Percentiles rank a stretch among this genome's conserved stretches.
Conservation (phyloP, 2,888 invertebrate species). For the Agelastica alni region DNA sequence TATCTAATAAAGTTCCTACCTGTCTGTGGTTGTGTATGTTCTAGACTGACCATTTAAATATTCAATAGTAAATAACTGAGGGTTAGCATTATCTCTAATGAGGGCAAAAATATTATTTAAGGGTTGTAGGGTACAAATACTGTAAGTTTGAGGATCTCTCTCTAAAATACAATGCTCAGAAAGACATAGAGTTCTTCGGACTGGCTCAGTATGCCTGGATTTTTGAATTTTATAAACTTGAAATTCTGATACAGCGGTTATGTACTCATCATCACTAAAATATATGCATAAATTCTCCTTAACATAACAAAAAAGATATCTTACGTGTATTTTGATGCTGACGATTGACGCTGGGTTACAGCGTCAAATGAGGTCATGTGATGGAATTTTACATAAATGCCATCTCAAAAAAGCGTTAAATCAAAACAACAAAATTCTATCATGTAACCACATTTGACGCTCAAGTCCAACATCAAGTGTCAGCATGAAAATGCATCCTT, state of each 20-base stretch:
- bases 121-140: slow-evolving; percentile 84
- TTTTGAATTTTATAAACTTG: slow-evolving; percentile 90
- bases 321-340: no score
- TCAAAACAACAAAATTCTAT: no score
- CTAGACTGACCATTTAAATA: slow-evolving; percentile 90
- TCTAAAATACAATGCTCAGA: slow-evolving; percentile 96
- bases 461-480: no score
- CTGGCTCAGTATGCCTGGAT: slow-evolving; percentile 79
- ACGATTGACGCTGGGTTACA: no score
- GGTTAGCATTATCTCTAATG: slow-evolving; percentile 85
- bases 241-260: slow-evolving; percentile 97
- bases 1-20: slow-evolving; percentile 61
- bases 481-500: no score
- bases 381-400: no score
- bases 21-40: slow-evolving; percentile 89
- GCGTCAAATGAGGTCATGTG: no score
- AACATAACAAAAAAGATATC: no score
- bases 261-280: slow-evolving; percentile 85
- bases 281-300: background rate
- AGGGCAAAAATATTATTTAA: slow-evolving; percentile 87
- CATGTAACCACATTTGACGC: no score
- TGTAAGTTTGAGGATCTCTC: slow-evolving; percentile 96
- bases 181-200: slow-evolving; percentile 87
- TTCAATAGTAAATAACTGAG: slow-evolving; percentile 92
- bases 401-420: no score